Evolutionary conservation across 2,888 invertebrate species (phyloP).

Genomic region (Acrocyrtus sp.): DNA sequence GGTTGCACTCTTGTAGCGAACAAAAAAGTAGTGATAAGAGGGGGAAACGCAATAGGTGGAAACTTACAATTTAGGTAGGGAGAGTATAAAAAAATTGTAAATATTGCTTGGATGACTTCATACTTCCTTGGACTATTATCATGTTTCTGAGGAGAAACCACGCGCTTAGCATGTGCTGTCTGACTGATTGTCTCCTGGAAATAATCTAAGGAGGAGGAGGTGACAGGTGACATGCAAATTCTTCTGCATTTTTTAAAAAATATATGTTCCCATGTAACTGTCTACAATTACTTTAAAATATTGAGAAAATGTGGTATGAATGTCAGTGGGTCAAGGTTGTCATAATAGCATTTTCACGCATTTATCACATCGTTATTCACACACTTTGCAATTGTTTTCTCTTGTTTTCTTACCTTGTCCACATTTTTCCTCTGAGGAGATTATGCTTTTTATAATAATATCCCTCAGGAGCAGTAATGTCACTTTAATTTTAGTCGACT

Average conservation of each 20-base stretch:
- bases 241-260: no score
- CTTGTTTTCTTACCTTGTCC: no score
- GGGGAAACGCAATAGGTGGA: background rate
- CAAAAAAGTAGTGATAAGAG: background rate
- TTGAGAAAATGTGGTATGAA: constrained; percentile 25
- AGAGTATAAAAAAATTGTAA: background rate
- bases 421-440: no score
- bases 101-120: background rate
- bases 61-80: background rate
- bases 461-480: no score
- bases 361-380: no score
- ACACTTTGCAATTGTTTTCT: no score
- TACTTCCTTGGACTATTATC: background rate
- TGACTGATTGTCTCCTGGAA: constrained; percentile 21
- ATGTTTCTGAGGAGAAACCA: background rate
- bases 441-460: no score
- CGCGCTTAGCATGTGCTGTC: constrained; percentile 21
- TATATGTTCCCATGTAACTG: no score
- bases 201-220: constrained; percentile 1
- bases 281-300: background rate
- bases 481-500: no score
- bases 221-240: constrained; percentile 1
- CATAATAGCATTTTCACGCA: background rate
- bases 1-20: no score
- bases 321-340: constrained; percentile 47